Base-by-base conservation (phyloP, 1,140 invertebrate genomes). In the Samia ricini region DNA sequence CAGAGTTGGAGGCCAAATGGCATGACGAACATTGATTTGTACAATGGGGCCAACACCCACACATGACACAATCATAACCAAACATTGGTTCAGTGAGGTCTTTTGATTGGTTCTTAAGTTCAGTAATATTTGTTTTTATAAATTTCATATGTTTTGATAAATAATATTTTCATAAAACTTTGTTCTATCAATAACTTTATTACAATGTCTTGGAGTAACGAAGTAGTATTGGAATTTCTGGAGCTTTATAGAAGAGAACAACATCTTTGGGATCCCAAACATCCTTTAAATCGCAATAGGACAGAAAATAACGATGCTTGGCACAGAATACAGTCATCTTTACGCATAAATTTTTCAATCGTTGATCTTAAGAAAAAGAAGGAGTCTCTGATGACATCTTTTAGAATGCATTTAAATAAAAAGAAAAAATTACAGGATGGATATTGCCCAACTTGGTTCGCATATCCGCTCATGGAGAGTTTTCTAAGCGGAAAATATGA, bases 401-500 rank as follows among this genome's bases (percentile, higher is more conserved):
- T 84, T 70, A 76, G 83, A 68, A 77, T 80, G 70, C 81, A 83
- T 64, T 72, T 75, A 36, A 76, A 78, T 50, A 78, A 73, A 66
- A 83, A 83, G 64, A 83, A 76, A 62, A 83, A 76, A 68, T 68
- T 52, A 15, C 72, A 71, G 18, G 72, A 64, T 5, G 69, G 65
- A 22, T 87, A 82, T 73, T 75, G 73, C 22, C 77, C 78, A 18
- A 71, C 74, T 56, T 87, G 84, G 84, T 85, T 85, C 33, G 79
- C 82, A 18, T 87, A 76, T 78, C 62, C 76, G 15, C 49, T 74
- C n/a, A 82, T 87, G 84, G 84, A 83, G 65, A 80, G 75, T 74
- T 87, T 87, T 77, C 71, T 87, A 50, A 69, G 82, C 74, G 76
- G 73, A 62, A 83, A 81, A 79, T 86, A 86, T 66, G 80, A 83